Base-by-base conservation (phyloP, 2,888 invertebrate genomes). In the Pterostichus niger region DNA sequence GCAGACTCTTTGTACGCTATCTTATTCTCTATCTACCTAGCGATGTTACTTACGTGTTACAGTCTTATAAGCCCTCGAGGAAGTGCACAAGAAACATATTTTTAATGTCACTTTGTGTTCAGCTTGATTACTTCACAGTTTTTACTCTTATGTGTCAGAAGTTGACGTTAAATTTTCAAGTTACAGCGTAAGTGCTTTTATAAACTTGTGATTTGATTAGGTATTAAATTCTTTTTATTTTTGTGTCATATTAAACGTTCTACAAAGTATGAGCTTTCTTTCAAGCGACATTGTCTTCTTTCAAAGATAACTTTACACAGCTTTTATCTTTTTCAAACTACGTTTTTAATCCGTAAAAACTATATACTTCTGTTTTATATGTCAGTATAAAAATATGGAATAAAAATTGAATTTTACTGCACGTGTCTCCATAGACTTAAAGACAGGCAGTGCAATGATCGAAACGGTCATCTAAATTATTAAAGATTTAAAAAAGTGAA, bases 191-290 rank as follows among this genome's bases (percentile, higher is more conserved):
- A 71, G 68, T 71, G 68, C 68, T 71, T 71, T 71, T 71, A 71
- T 71, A 71, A 71, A 71, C 44, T 71, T 71, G 52, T 52, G n/a
- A 40, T 64, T 64, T 64, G 64, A 64, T 64, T 64, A 64, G 64
- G 40, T 64, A n/a, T 64, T 64, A 33, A 33, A 64, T 13, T 64
- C 40, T 52, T 52, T 52, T 52, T 52, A 52, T 52, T 52, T 52
- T 9, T 52, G 13, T 52, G n/a, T 52, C 52, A 40, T 40, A 9
- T 6, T 40, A 40, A 40, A 40, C 40, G 40, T 5, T 40, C 7
- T 35, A 35, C 6, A 35, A 6, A 40, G 40, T 6, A 9, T 5
- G 40, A 6, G 9, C 40, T 40, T 40, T 40, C 40, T 9, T 40
- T 6, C 40, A 40, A 40, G 40, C 40, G 40, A 40, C 40, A 40